Evolutionary conservation across 2,797 vertebrate species (phyloP).

Genomic region (Pangasius larnaudii): DNA sequence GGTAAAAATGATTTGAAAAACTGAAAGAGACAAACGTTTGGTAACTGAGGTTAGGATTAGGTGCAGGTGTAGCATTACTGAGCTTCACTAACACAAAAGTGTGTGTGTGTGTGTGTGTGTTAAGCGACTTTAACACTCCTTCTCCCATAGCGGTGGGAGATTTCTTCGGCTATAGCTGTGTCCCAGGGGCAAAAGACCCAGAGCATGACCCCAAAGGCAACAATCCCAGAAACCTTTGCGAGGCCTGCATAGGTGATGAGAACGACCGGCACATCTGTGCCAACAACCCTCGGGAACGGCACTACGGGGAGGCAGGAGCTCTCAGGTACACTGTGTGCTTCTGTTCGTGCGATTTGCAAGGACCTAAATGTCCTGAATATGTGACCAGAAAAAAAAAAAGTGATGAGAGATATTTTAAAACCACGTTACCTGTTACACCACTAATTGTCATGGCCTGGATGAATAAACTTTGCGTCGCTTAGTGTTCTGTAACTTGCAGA

Average conservation of each 20-base stretch:
- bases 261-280: slow-evolving; percentile 81
- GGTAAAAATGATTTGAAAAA: neutral
- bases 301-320: slow-evolving; percentile 80
- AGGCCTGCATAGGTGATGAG: slow-evolving; percentile 83
- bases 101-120: slow-evolving; percentile 10
- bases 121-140: neutral
- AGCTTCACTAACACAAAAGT: neutral
- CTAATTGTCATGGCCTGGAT: neutral
- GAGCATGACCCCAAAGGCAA: slow-evolving; percentile 79
- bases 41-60: neutral
- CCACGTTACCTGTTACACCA: neutral
- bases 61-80: neutral
- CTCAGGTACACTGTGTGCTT: slow-evolving; percentile 70
- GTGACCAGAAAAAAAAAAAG: neutral
- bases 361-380: neutral
- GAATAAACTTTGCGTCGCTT: neutral
- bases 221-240: slow-evolving; percentile 83
- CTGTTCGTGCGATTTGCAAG: neutral
- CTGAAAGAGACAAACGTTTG: neutral
- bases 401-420: neutral
- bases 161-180: slow-evolving; percentile 84
- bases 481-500: slow-evolving; percentile 59
- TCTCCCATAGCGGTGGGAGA: slow-evolving; percentile 74
- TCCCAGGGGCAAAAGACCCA: slow-evolving; percentile 78
- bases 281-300: slow-evolving; percentile 77